These are phyloP conservation scores for Rhabdophis nuchalis DNA, from an alignment of 2,797 vertebrate species.

Conservation along the genomic window DNA sequence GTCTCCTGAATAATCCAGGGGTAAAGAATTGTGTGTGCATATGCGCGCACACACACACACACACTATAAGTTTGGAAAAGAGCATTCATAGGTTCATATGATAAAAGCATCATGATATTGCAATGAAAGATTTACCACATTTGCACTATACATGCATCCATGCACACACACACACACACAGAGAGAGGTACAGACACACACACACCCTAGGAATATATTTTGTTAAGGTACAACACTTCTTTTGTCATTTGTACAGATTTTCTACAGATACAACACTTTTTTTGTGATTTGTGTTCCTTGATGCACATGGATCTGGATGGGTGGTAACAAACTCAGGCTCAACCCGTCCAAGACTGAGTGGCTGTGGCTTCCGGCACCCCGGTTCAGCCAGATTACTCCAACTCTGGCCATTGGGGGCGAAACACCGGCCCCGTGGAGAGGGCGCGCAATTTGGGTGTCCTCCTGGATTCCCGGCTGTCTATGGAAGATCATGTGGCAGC, in stretches of 20 bases:
- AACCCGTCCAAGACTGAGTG: no score
- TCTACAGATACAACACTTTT: not conserved
- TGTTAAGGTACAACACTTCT: not conserved
- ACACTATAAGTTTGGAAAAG: not conserved
- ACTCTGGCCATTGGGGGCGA: no score
- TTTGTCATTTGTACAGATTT: not conserved
- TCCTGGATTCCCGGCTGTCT: no score
- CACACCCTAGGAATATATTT: not conserved
- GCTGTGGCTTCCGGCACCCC: no score
- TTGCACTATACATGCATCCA: not conserved
- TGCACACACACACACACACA: no score
- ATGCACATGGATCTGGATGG: no score
- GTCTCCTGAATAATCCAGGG: not conserved
- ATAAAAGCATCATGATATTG: not conserved
- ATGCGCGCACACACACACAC: not conserved
- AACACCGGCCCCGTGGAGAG: no score
- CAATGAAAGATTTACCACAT: not conserved
- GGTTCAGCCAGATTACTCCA: no score
- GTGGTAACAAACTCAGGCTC: no score
- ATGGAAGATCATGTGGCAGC: no score
- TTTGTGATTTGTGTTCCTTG: not conserved
- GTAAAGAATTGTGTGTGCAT: not conserved
- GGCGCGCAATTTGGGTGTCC: no score
- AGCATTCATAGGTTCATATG: not conserved
- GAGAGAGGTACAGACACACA: no score